Evolutionary conservation across 2,797 vertebrate genomes (phyloP).

Genomic region (Labeo calbasu): DNA sequence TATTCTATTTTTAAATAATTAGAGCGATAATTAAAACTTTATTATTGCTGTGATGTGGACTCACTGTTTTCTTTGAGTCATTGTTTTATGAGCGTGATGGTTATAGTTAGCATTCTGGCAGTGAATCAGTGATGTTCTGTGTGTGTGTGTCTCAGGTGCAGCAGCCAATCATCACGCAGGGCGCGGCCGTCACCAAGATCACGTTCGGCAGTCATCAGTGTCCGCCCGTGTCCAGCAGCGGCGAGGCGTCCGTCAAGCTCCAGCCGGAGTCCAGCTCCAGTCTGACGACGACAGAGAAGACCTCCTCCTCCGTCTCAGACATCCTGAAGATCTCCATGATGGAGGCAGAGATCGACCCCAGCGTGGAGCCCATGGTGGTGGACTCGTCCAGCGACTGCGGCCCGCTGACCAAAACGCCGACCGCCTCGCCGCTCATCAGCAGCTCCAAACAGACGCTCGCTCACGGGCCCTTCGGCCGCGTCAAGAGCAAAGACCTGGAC

Average conservation of each 20-base stretch:
- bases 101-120: neutral
- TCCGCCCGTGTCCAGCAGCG: constrained; percentile 84
- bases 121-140: neutral
- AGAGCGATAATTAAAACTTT: no score
- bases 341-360: constrained; percentile 94
- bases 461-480: constrained; percentile 82
- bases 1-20: no score
- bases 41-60: no score
- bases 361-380: constrained; percentile 86
- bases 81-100: neutral
- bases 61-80: neutral
- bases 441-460: constrained; percentile 72
- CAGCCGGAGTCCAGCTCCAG: constrained; percentile 85
- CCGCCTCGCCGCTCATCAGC: constrained; percentile 77
- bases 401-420: constrained; percentile 75
- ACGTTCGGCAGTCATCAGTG: constrained; percentile 87
- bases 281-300: constrained; percentile 75
- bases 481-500: constrained; percentile 79
- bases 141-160: constrained; percentile 74
- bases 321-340: constrained; percentile 98
- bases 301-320: constrained; percentile 88
- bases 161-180: constrained; percentile 93
- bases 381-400: constrained; percentile 85
- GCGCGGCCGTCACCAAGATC: constrained; percentile 93
- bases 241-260: constrained; percentile 83